Percentiles rank a stretch among this genome's conserved stretches.
phyloP scores from a whole-genome alignment of 2,888 invertebrate species.

The Microctonus aethiopoides region DNA sequence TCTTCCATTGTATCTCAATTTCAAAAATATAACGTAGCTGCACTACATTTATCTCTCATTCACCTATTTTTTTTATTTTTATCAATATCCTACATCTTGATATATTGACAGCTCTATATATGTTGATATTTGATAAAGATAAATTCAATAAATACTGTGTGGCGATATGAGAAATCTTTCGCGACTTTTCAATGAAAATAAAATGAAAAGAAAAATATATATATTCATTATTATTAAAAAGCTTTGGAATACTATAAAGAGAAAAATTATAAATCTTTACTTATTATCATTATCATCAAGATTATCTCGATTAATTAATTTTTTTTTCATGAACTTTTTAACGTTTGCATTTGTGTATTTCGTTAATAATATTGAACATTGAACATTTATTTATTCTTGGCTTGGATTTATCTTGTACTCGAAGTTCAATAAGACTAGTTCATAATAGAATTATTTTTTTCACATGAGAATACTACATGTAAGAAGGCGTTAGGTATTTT shows the following conservation, averaged over 20 bases:
- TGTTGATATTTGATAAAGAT: not conserved
- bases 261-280: not conserved
- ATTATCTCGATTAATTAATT: constrained; percentile 8
- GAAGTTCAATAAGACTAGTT: constrained; percentile 46
- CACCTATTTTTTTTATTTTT: constrained; percentile 29
- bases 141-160: constrained; percentile 20
- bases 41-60: constrained; percentile 42
- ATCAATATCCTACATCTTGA: constrained; percentile 18
- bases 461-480: constrained; percentile 26
- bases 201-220: not conserved
- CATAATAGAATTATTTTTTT: constrained; percentile 34
- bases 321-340: constrained; percentile 10
- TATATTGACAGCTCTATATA: constrained; percentile 24
- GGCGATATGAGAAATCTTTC: not conserved
- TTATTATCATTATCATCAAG: not conserved
- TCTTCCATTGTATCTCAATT: constrained; percentile 64
- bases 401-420: constrained; percentile 38
- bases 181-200: not conserved
- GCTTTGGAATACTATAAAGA: not conserved
- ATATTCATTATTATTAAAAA: constrained; percentile 4
- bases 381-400: constrained; percentile 27
- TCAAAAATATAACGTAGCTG: constrained; percentile 66
- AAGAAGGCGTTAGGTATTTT: constrained; percentile 18
- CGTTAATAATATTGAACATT: constrained; percentile 25
- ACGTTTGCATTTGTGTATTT: constrained; percentile 15